Base-by-base conservation (phyloP, 30 jellyfish, hydroid and myxozoan genomes). In the Clytia hemisphaerica region DNA sequence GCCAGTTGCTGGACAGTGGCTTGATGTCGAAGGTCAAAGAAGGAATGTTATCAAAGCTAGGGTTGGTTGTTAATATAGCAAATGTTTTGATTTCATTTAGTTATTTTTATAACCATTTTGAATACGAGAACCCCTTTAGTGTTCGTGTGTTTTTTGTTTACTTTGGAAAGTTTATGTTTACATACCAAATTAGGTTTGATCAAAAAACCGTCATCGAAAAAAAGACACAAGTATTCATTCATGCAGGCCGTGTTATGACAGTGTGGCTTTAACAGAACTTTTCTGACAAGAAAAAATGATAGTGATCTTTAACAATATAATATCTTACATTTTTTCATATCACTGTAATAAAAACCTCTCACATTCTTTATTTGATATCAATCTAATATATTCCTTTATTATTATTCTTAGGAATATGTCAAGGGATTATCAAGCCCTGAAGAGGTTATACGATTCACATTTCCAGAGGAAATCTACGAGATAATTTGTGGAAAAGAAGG, bases 1-100 rank as follows among this genome's bases (percentile, higher is more conserved):
- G 97, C 93, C 84, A 24, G 77, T 42, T 63, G 93, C 97, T 37
- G 97, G 97, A 59, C 67, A 61, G 57, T 88, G 97, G 97, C 58
- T 77, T 45, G 94, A 79, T 50, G 85, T 88, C 16, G 68, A 61
- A 37, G 97, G 97, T 7, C 78, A 37, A 65, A 55, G 73, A 22
- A 93, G 71, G 33, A 75, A 79, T 58, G 97, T 84, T 47, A 75
- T 64, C 72, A 88, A 88, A 67, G 97, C 97, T 12, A 60, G 93
- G 89, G 97, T 88, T 53, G 62, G 94, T 68, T 65, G 70, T 65
- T 65, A 65, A 65, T 32, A 44, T 35, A 65, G 32, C 36, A 62
- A 62, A 65, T 57, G 42, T 48, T 65, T 16, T 45, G 61, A 35
- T 65, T 65, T 36, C 33, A 27, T 25, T 27, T 35, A 57, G 61